These are phyloP conservation scores for Lycophotia porphyrea DNA, from an alignment of 2,888 invertebrate species.

Conservation along the genomic window DNA sequence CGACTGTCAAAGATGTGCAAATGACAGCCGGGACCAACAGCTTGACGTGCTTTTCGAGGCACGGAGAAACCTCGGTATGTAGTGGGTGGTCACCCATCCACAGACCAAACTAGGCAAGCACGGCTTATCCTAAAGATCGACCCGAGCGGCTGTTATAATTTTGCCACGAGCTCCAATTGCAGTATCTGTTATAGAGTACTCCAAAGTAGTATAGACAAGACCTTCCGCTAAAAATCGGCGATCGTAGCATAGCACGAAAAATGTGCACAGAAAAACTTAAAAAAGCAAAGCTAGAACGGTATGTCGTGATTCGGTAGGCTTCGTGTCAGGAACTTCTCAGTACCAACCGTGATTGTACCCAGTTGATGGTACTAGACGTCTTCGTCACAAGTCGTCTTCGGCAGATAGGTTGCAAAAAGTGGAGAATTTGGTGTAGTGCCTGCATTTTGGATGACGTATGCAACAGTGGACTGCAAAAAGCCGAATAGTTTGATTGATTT, in stretches of 20 bases:
- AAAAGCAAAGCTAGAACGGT: background rate
- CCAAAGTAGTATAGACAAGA: background rate
- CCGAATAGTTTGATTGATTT: background rate
- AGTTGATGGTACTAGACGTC: background rate
- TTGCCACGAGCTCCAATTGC: no score
- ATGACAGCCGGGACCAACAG: no score
- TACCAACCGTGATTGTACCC: background rate
- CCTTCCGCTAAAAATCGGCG: background rate
- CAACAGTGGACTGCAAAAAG: no score
- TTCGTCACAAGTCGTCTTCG: background rate
- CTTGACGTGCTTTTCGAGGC: no score
- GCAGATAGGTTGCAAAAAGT: background rate
- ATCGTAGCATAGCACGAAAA: background rate
- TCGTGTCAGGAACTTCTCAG: background rate
- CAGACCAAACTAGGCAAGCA: no score
- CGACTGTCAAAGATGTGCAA: no score
- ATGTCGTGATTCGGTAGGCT: background rate
- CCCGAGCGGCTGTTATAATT: no score
- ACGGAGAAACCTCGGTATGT: no score
- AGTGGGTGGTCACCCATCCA: no score
- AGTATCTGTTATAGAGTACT: background rate
- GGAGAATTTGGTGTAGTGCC: background rate
- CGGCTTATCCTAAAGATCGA: no score
- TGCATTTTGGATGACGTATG: background rate
- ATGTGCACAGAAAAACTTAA: background rate